Evolutionary conservation across 2,888 invertebrate species (phyloP), one percentile per base, ranked within the genome.

Genomic region (Ischnus inquisitorius): DNA sequence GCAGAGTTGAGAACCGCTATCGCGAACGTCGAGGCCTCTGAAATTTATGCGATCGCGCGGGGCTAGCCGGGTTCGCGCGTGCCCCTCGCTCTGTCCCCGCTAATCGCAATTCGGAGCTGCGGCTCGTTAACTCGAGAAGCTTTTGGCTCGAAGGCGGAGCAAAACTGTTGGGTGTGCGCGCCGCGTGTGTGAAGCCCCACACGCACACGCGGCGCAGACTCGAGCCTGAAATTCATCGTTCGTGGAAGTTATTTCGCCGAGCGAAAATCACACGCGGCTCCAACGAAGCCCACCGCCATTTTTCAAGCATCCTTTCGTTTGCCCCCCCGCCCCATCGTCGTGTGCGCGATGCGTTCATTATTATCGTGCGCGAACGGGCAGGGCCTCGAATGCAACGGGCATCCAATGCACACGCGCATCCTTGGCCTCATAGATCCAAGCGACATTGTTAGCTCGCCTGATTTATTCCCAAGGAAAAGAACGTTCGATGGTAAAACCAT

Each of bases 71-170:
- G 22, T 46, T 12, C 46, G 46, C 46, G 46, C 25, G 71, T 62
- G 28, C 16, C 16, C 22, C 74, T 60, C n/a, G 57, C 41, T 57
- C 57, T 34, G 34, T n/a, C 71, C 12, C 57, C 46, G 62, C 62
- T 83, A 83, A 79, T 79, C 75, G 75, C 71, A 79, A 83, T 83
- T 83, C 75, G 79, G 83, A 76, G 79, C 69, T 69, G 69, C 46
- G 62, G 46, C 69, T 79, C 79, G 79, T 83, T 79, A 83, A 79
- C 65, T 79, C 71, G 64, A 43, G 64, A 51, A 67, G 84, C 87
- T 90, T 90, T 88, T 86, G 86, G 85, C 46, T 8, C 81, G 89
- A 91, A 91, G 92, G 90, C 92, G 92, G 92, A 91, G 92, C 91
- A 77, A 86, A 89, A 79, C 80, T 74, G 69, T 87, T 88, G 87